phyloP scores from a whole-genome alignment of 2,888 invertebrate genomes.

The Callimorpha dominula region DNA sequence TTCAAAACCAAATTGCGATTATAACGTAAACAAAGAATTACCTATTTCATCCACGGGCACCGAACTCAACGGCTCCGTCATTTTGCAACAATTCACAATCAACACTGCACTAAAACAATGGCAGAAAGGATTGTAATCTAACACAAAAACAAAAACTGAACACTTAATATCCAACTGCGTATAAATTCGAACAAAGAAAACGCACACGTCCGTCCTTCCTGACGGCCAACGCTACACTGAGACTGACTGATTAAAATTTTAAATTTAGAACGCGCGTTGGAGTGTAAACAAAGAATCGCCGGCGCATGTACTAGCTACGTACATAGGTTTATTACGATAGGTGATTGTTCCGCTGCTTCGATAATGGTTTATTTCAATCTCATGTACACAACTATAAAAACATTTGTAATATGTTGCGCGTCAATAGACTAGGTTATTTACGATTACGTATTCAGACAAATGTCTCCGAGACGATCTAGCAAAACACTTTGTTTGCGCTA shows the following conservation, averaged over 20 bases:
- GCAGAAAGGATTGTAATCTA: conserved; percentile 15
- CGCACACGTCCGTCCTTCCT: conserved; percentile 60
- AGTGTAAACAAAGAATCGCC: conserved; percentile 58
- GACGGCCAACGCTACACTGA: conserved; percentile 66
- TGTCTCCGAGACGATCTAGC: too few species aligned
- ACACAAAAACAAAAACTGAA: conserved; percentile 18
- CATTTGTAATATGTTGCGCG: too few species aligned
- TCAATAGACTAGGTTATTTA: too few species aligned
- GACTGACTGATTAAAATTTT: conserved; percentile 61
- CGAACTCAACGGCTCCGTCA: conserved; percentile 51
- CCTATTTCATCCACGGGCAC: conserved; percentile 52
- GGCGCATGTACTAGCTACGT: conserved; percentile 43
- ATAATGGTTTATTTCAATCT: conserved; percentile 2
- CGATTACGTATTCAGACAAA: too few species aligned
- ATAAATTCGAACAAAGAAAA: background rate
- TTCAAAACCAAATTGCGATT: background rate
- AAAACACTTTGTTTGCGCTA: too few species aligned
- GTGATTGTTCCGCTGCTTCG: conserved; percentile 26
- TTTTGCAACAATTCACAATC: conserved; percentile 28
- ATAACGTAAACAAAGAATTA: conserved; percentile 38
- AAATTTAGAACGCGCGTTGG: conserved; percentile 62
- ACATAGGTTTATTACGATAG: conserved; percentile 30
- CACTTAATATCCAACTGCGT: conserved; percentile 41
- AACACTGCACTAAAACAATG: conserved; percentile 19
- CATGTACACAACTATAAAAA: background rate